A percentile compares a stretch with the other conserved stretches of the same genome.
Evolutionary conservation across 2,113 vertebrate genomes (phyloP).

Genomic region (Semnornis frantzii): DNA sequence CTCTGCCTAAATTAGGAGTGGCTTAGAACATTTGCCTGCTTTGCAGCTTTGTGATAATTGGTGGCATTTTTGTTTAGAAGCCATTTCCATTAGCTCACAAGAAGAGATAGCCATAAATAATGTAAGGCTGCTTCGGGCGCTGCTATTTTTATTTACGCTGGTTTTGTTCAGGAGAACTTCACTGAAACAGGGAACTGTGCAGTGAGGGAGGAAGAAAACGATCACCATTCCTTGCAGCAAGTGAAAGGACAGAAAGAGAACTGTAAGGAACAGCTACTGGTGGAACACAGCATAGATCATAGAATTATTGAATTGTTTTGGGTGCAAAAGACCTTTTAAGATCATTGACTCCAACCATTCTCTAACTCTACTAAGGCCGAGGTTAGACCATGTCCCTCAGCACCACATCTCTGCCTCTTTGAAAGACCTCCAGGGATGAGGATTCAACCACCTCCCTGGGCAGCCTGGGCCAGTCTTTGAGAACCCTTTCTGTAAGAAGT

Average conservation of each 20-base stretch:
- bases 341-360: too few species aligned
- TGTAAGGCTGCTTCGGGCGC: neutral
- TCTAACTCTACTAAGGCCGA: too few species aligned
- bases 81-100: neutral
- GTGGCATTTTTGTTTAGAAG: slow-evolving; percentile 1
- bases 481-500: too few species aligned
- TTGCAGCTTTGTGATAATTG: neutral
- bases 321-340: too few species aligned
- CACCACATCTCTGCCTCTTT: too few species aligned
- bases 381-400: too few species aligned
- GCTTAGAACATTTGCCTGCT: neutral
- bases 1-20: neutral
- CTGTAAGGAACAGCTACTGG: neutral
- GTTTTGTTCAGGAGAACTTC: neutral
- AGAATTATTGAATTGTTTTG: too few species aligned
- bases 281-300: neutral
- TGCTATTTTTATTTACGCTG: neutral
- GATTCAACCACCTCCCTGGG: too few species aligned
- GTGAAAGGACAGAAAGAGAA: neutral
- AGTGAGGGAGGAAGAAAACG: neutral
- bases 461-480: too few species aligned
- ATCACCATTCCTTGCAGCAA: neutral
- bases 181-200: neutral
- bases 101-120: neutral
- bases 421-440: too few species aligned